These are phyloP conservation scores for Bombyx mori DNA, from an alignment of 1,140 invertebrate genomes.

Conservation along the genomic window ASM3026992v2 NC_085122.1:1178001-1178500, in stretches of 20 bases:
- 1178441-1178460: conserved; percentile 40
- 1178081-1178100: conserved; percentile 30
- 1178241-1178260: conserved; percentile 45
- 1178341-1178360: conserved; percentile 45
- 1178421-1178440: conserved; percentile 54
- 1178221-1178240: conserved; percentile 25
- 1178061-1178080: conserved; percentile 34
- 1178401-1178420: conserved; percentile 34
- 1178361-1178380: conserved; percentile 55
- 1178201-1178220: conserved; percentile 42
- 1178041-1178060: conserved; percentile 29
- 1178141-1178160: conserved; percentile 35
- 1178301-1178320: conserved; percentile 38
- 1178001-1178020: conserved; percentile 24
- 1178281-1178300: conserved; percentile 22
- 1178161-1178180: conserved; percentile 57
- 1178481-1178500: too few relatives aligned
- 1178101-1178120: conserved; percentile 36
- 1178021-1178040: conserved; percentile 27
- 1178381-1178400: conserved; percentile 63
- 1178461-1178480: too few relatives aligned
- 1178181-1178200: conserved; percentile 58
- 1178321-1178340: conserved; percentile 24
- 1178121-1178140: conserved; percentile 37
- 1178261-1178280: conserved; percentile 57